Evolutionary conservation across 1,140 invertebrate species (phyloP), one percentile per base, ranked within the genome.

Genomic region (Steinernema feltiae): DNA sequence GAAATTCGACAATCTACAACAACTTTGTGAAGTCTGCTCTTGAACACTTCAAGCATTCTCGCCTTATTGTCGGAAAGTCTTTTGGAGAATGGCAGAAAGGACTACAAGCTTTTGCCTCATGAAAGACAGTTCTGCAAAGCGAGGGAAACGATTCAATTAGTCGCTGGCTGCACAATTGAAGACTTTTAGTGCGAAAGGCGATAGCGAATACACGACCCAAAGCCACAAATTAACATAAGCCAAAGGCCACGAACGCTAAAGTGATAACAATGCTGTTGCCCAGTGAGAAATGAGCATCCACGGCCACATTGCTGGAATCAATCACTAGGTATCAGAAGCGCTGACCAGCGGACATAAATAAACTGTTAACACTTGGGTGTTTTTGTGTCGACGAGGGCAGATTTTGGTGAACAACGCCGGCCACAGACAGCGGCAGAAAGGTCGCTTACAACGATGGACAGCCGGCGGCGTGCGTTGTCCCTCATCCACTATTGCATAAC

Each of bases 41-140:
- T 48, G 41, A 48, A 41, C 7, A 30, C 46, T 30, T 73, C 72
- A 70, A 48, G 46, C 46, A 73, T 73, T 29, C 15, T 35, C n/a
- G 17, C 21, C 21, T 30, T 69, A 7, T 32, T 32, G 35, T 21
- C 35, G 24, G 15, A 21, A 7, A 7, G 63, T 3, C 3, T 69
- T 30, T 30, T 27, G 3, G 7, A 41, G 35, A 31, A 3, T 41
- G 12, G 35, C 70, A 74, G 48, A 72, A 74, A 32, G 30, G 69
- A 48, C 41, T 29, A 74, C 73, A 71, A 73, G 7, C 7, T 7
- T 63, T 63, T 18, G 18, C 7, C 35, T 41, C 35, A 41, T 41
- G 7, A 41, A 41, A 18, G 18, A 41, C 35, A n/a, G n/a, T n/a
- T n/a, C n/a, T n/a, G n/a, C n/a, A n/a, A n/a, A n/a, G n/a, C n/a